Evolutionary conservation across 2,888 invertebrate genomes (phyloP).

Genomic region (Hydrotaea cyrtoneurina): DNA sequence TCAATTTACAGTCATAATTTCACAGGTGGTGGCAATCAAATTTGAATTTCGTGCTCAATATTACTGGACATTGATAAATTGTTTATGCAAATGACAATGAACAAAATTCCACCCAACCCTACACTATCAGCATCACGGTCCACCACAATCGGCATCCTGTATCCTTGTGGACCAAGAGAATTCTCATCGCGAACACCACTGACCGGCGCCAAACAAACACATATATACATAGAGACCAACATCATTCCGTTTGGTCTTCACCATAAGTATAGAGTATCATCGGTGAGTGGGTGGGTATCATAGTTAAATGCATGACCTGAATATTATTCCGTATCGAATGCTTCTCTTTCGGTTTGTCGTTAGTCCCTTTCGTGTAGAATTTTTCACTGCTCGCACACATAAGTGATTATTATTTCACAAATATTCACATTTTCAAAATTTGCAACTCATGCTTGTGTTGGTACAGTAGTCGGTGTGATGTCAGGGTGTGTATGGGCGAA

Average conservation of each 20-base stretch:
- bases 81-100: neutral
- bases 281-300: neutral
- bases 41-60: neutral
- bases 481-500: no score
- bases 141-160: neutral
- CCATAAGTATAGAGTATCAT: neutral
- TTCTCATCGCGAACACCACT: neutral
- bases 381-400: conserved; percentile 43
- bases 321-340: conserved; percentile 43
- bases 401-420: conserved; percentile 57
- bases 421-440: conserved; percentile 47
- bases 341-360: conserved; percentile 31
- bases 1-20: neutral
- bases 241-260: neutral
- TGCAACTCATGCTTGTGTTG: conserved; percentile 3
- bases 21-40: neutral
- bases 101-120: neutral
- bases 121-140: neutral
- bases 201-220: neutral
- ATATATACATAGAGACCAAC: no score
- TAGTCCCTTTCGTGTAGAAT: conserved; percentile 22
- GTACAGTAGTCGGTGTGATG: neutral
- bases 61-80: neutral
- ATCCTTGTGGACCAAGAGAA: neutral
- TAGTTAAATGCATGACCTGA: conserved; percentile 57